These are phyloP conservation scores for Scaptomyza reducta DNA, from an alignment of 2,888 invertebrate genomes.

Conservation along the genomic window DNA sequence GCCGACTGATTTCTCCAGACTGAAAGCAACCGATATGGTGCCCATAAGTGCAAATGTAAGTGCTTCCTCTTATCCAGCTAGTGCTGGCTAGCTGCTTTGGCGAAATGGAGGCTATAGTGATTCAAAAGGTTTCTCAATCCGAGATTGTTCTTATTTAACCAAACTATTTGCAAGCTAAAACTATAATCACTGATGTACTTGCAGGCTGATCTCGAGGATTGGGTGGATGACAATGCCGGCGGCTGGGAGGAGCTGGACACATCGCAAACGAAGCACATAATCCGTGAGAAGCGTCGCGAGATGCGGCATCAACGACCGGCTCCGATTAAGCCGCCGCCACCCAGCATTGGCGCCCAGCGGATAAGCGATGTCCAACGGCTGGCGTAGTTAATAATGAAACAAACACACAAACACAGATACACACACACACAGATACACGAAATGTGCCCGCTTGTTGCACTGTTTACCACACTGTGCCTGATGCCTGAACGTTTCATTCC, in stretches of 20 bases:
- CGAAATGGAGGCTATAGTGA: too few species aligned
- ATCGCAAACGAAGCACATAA: constrained; percentile 82
- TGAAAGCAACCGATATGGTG: constrained; percentile 85
- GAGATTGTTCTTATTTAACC: too few species aligned
- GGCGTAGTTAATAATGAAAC: constrained; percentile 53
- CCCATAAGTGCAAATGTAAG: constrained; percentile 84
- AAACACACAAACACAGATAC: constrained; percentile 10
- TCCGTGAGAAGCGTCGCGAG: constrained; percentile 84
- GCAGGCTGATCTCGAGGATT: constrained; percentile 86
- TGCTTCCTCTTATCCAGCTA: neutral
- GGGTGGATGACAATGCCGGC: constrained; percentile 85
- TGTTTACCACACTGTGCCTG: neutral
- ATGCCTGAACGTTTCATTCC: constrained; percentile 31
- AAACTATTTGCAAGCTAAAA: too few species aligned
- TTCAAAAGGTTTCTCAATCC: too few species aligned
- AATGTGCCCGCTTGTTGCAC: neutral
- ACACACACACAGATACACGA: neutral
- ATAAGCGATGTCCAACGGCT: constrained; percentile 60
- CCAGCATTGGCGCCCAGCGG: constrained; percentile 67
- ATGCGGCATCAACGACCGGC: constrained; percentile 81
- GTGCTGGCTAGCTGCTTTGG: too few species aligned
- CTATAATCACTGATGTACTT: too few species aligned
- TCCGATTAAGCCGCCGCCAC: constrained; percentile 34
- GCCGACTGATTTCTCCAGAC: constrained; percentile 83
- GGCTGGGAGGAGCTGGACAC: constrained; percentile 85